Evolutionary conservation across 2,113 vertebrate species (phyloP).

Genomic region (Vanacampus margaritifer): DNA sequence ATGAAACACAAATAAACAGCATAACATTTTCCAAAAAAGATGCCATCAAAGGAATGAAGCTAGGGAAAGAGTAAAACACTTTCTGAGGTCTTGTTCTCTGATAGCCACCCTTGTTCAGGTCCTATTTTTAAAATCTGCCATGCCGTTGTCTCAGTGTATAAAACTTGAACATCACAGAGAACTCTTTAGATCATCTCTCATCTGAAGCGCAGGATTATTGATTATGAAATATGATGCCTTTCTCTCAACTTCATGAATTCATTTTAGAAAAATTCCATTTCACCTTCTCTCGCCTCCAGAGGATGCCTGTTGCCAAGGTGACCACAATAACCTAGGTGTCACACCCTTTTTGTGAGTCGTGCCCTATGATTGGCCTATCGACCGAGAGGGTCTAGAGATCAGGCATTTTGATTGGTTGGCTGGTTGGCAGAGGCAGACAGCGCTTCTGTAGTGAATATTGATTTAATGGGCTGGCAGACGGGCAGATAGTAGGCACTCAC

Average conservation of each 20-base stretch:
- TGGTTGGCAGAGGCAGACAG: slow-evolving; percentile 48
- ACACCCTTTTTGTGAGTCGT: slow-evolving; percentile 55
- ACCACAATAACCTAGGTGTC: slow-evolving; percentile 62
- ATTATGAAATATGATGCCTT: slow-evolving; percentile 24
- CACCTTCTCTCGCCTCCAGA: slow-evolving; percentile 33
- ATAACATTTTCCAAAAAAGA: slow-evolving; percentile 15
- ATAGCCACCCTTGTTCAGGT: background rate
- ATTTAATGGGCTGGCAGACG: slow-evolving; percentile 60
- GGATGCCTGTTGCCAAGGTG: slow-evolving; percentile 66
- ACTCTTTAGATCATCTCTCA: slow-evolving; percentile 18
- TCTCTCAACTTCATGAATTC: slow-evolving; percentile 35
- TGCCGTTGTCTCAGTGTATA: slow-evolving; percentile 14
- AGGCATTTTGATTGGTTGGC: slow-evolving; percentile 49
- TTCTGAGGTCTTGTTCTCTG: background rate
- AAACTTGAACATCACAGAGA: slow-evolving; percentile 20
- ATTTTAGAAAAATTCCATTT: slow-evolving; percentile 37
- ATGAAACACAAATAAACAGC: slow-evolving; percentile 4
- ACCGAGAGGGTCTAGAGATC: slow-evolving; percentile 17
- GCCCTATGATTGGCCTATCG: slow-evolving; percentile 55
- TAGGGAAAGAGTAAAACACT: background rate
- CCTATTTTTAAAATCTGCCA: slow-evolving; percentile 10
- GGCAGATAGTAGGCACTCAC: slow-evolving; percentile 30
- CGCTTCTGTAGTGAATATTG: slow-evolving; percentile 54
- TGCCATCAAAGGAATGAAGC: slow-evolving; percentile 4
- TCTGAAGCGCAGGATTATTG: slow-evolving; percentile 19